Evolutionary conservation across 1,140 invertebrate genomes (phyloP).

Genomic region (Linepithema humile): DNA sequence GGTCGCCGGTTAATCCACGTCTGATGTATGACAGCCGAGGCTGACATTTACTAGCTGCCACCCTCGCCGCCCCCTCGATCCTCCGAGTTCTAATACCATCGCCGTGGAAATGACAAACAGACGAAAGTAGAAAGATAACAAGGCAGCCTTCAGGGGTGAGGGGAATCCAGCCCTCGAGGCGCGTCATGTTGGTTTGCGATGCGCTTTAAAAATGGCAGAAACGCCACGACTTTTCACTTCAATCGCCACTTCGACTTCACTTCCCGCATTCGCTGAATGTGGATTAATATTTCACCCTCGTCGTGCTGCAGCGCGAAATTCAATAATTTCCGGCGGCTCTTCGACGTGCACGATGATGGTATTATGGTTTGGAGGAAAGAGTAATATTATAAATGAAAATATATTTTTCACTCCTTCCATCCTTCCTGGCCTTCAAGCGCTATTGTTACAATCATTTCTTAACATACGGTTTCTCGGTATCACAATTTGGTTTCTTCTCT

Average conservation of each 20-base stretch:
- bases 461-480: background rate
- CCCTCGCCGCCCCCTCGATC: background rate
- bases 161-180: background rate
- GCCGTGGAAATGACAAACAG: conserved; percentile 66
- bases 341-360: background rate
- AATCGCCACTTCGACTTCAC: background rate
- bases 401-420: background rate
- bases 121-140: conserved; percentile 61
- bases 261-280: background rate
- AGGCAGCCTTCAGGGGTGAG: conserved; percentile 23
- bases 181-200: background rate
- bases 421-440: background rate
- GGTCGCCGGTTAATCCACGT: conserved; percentile 39
- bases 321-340: conserved; percentile 32
- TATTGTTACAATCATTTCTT: background rate
- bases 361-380: background rate
- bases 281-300: conserved; percentile 25
- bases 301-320: conserved; percentile 21
- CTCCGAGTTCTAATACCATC: conserved; percentile 1
- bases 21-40: conserved; percentile 45
- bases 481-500: background rate
- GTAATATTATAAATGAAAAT: background rate
- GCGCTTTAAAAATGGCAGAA: conserved; percentile 15
- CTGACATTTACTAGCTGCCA: conserved; percentile 10
- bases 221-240: background rate